Evolutionary conservation across 2,888 invertebrate genomes (phyloP).

Genomic region (Galeruca laticollis): DNA sequence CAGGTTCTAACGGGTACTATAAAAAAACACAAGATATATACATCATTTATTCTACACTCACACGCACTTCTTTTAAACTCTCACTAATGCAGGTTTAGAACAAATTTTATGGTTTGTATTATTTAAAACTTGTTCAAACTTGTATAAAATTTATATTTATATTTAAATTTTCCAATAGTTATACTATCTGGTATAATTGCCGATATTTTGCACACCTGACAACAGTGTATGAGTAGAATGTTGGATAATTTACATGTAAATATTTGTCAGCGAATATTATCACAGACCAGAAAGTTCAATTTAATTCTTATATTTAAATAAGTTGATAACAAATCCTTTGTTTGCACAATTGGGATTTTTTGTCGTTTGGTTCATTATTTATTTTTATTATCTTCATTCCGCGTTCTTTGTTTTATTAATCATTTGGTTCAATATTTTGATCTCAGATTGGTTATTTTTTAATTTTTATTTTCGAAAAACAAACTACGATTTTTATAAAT

Average conservation of each 20-base stretch:
- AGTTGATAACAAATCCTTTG: neutral
- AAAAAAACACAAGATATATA: slow-evolving; percentile 60
- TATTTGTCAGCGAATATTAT: neutral
- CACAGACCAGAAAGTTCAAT: slow-evolving; percentile 7
- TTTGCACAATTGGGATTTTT: neutral
- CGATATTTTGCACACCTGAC: neutral
- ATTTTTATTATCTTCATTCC: no score
- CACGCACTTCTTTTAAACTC: slow-evolving; percentile 39
- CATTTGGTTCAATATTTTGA: no score
- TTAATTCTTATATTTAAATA: neutral
- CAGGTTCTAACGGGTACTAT: slow-evolving; percentile 68
- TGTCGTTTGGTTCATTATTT: no score
- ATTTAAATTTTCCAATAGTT: neutral
- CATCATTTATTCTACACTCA: slow-evolving; percentile 45
- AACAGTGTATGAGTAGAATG: neutral
- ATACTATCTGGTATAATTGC: no score
- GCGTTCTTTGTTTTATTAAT: no score
- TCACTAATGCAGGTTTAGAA: neutral
- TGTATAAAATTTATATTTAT: neutral
- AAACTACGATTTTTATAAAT: no score
- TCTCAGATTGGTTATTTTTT: no score
- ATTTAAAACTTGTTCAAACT: neutral
- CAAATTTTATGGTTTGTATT: no score
- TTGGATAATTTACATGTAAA: slow-evolving; percentile 9
- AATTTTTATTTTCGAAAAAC: no score